Evolutionary conservation across 2,888 invertebrate genomes (phyloP).

Genomic region (Horisme vitalbata): DNA sequence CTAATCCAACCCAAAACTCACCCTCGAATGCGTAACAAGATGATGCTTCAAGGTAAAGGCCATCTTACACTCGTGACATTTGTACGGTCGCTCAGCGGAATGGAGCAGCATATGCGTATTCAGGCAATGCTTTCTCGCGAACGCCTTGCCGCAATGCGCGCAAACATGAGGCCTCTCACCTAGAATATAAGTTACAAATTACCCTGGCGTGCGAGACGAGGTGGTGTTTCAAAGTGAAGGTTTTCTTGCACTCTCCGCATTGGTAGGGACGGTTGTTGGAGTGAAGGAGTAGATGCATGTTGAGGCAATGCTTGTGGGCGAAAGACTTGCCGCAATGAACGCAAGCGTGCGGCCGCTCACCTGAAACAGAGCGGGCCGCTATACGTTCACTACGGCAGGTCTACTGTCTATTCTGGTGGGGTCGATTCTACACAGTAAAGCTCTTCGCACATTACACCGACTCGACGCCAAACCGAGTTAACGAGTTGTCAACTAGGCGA

Average conservation of each 20-base stretch:
- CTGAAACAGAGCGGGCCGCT: conserved; percentile 48
- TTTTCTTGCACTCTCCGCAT: conserved; percentile 91
- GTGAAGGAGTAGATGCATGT: conserved; percentile 89
- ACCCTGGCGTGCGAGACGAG: conserved; percentile 88
- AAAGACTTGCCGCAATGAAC: conserved; percentile 90
- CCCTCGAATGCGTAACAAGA: conserved; percentile 90
- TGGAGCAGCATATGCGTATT: conserved; percentile 92
- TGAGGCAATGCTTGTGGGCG: conserved; percentile 90
- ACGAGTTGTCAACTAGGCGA: too few relatives aligned
- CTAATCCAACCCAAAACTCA: conserved; percentile 50
- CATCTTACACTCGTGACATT: conserved; percentile 93
- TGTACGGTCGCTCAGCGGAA: conserved; percentile 91
- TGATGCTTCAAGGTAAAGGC: conserved; percentile 93
- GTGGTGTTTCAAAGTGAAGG: conserved; percentile 91
- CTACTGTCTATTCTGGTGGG: too few relatives aligned
- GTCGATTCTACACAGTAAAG: too few relatives aligned
- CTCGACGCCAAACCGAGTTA: too few relatives aligned
- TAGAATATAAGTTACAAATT: conserved; percentile 62
- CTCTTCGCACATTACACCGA: too few relatives aligned
- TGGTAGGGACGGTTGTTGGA: conserved; percentile 90
- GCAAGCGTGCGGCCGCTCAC: conserved; percentile 88
- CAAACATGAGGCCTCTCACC: conserved; percentile 91
- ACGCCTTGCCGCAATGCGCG: conserved; percentile 90
- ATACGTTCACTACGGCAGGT: conserved; percentile 24
- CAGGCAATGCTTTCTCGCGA: conserved; percentile 91